Evolutionary conservation across 64 coral and sea anemone species (phyloP).

Genomic region (Actinia tenebrosa): DNA sequence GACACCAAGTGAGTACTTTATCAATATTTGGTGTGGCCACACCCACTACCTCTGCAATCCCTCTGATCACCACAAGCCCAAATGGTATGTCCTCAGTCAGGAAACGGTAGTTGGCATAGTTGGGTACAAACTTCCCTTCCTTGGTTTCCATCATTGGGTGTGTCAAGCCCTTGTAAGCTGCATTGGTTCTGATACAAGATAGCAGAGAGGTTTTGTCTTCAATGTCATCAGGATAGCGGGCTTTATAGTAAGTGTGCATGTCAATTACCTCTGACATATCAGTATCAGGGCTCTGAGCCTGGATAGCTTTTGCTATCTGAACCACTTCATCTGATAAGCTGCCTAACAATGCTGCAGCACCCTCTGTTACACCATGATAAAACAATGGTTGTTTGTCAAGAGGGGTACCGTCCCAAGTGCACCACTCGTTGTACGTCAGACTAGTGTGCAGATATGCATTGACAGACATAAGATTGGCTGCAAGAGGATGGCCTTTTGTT

Average conservation of each 20-base stretch:
- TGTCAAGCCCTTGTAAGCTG: slow-evolving; percentile 14
- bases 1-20: slow-evolving; percentile 38
- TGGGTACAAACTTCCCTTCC: background rate
- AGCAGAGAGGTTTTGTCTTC: slow-evolving; percentile 20
- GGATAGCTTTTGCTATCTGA: background rate
- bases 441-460: slow-evolving; percentile 52
- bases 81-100: slow-evolving; percentile 28
- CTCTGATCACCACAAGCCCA: slow-evolving; percentile 29
- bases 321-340: slow-evolving; percentile 12
- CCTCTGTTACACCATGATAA: slow-evolving; percentile 42
- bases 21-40: slow-evolving; percentile 43
- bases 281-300: background rate
- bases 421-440: slow-evolving; percentile 45
- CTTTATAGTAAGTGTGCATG: slow-evolving; percentile 12
- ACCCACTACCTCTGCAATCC: slow-evolving; percentile 50
- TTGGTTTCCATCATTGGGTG: slow-evolving; percentile 21
- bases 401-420: slow-evolving; percentile 53
- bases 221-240: slow-evolving; percentile 19
- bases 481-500: slow-evolving; percentile 31
- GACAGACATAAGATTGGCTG: slow-evolving; percentile 34
- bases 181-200: slow-evolving; percentile 24
- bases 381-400: slow-evolving; percentile 53
- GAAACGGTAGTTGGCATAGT: slow-evolving; percentile 16
- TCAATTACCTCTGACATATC: background rate
- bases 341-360: background rate